Evolutionary conservation across 1,140 invertebrate species (phyloP), one percentile per base, ranked within the genome.

Genomic region (Zaprionus davidi): DNA sequence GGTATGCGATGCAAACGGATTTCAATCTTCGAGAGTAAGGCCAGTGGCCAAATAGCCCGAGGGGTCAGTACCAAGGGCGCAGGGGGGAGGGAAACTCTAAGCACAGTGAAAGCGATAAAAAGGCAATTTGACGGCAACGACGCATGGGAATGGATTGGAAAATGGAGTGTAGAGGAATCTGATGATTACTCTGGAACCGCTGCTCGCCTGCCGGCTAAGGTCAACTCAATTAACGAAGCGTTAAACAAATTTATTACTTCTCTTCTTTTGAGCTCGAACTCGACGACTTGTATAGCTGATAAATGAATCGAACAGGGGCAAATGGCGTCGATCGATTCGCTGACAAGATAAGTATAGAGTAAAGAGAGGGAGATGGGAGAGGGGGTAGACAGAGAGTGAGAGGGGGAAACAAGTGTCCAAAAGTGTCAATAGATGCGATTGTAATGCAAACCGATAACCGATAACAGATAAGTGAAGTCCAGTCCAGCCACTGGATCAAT

Each of bases 171-270:
- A n/a, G 15, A 55, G 15, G 36, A 67, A 67, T 57, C 28, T 46
- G 26, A 20, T 20, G 46, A 49, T 22, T 20, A 5, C 13, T 7
- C 44, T 41, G 38, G 41, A 46, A 2, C 41, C 38, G 38, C 15
- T 41, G 38, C 15, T 41, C 38, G 38, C 38, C 38, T 41, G 38
- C 38, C 38, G 38, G 76, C 76, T 79, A 81, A 81, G 79, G 79
- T 79, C 72, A 79, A 76, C 67, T 81, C 76, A 81, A 81, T 81
- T 81, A 81, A 76, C 76, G 67, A 59, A 26, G 68, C 67, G 79
- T 81, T 81, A 79, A 78, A 68, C 76, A 71, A 81, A 78, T 78
- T 77, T 72, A 46, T 66, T 67, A 62, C 49, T 26, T 28, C 55
- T 51, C 46, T 24, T 12, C 20, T 11, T 24, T 6, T 26, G 24